These are phyloP conservation scores for Cinclus cinclus DNA, from an alignment of 2,113 vertebrate genomes.

Conservation along the genomic window DNA sequence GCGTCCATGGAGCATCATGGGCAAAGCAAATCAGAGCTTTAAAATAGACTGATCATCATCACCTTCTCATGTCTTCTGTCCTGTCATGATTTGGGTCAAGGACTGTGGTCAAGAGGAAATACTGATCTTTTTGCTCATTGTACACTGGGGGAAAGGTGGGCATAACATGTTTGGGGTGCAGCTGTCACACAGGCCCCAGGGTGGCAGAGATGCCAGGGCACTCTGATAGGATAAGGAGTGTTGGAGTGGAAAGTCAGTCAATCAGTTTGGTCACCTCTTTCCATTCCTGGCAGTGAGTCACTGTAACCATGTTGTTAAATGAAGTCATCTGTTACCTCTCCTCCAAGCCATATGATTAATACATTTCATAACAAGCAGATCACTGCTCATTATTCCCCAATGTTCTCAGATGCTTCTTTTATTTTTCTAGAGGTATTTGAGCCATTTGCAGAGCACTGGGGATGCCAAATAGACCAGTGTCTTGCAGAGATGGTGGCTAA, in stretches of 20 bases:
- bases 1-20: neutral
- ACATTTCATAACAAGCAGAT: constrained; percentile 1
- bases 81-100: neutral
- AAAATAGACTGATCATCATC: neutral
- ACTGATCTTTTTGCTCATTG: neutral
- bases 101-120: neutral
- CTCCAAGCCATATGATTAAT: constrained; percentile 16
- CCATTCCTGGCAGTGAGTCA: neutral
- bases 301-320: constrained; percentile 15
- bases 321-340: constrained; percentile 29
- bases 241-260: neutral
- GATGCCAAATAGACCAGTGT: neutral
- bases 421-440: neutral
- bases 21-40: neutral
- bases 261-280: neutral
- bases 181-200: neutral
- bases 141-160: neutral
- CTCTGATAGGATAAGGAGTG: neutral
- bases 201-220: neutral
- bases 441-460: neutral
- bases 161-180: neutral
- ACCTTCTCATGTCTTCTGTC: neutral
- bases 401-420: constrained; percentile 5
- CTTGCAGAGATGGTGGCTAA: neutral
- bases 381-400: neutral